Percentiles rank a stretch among this genome's conserved stretches.
Conservation (phyloP, 1,140 invertebrate genomes). For the Temnothorax nylanderi region DNA sequence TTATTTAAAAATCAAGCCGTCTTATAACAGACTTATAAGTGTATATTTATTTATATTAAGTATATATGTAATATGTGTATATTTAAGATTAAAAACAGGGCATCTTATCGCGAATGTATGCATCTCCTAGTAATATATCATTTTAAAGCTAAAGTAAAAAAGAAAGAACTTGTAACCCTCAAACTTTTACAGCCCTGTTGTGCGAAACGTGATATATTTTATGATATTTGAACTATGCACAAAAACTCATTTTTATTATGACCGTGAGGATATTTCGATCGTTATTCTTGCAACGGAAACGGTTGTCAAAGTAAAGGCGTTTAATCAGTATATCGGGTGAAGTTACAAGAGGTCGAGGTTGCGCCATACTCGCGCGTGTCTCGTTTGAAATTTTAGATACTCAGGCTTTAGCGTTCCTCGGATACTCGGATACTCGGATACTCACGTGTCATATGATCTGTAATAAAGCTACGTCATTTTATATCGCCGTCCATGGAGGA, state of each 20-base stretch:
- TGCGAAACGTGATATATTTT: slow-evolving; percentile 21
- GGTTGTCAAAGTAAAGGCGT: slow-evolving; percentile 2
- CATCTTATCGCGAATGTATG: slow-evolving; percentile 29
- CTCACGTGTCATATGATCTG: slow-evolving; percentile 69
- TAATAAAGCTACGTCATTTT: slow-evolving; percentile 74
- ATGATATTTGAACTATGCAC: neutral
- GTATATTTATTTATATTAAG: slow-evolving; percentile 31
- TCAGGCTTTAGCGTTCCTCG: slow-evolving; percentile 76
- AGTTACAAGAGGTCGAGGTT: neutral
- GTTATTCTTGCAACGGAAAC: slow-evolving; percentile 12
- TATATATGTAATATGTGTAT: neutral
- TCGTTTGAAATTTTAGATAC: slow-evolving; percentile 66
- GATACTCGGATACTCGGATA: slow-evolving; percentile 57
- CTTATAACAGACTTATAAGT: slow-evolving; percentile 8
- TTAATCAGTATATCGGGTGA: slow-evolving; percentile 14
- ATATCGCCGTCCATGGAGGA: slow-evolving; percentile 76
- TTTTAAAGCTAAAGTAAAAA: slow-evolving; percentile 20
- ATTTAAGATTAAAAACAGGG: neutral
- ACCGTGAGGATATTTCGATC: neutral
- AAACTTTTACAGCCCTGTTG: neutral
- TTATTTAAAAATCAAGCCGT: neutral
- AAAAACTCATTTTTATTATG: slow-evolving; percentile 10
- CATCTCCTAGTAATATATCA: slow-evolving; percentile 28
- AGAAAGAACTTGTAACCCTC: neutral
- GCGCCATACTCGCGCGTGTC: neutral